Base-by-base conservation (phyloP, 2,797 vertebrate species). In the Tiaroga cobitis region DNA sequence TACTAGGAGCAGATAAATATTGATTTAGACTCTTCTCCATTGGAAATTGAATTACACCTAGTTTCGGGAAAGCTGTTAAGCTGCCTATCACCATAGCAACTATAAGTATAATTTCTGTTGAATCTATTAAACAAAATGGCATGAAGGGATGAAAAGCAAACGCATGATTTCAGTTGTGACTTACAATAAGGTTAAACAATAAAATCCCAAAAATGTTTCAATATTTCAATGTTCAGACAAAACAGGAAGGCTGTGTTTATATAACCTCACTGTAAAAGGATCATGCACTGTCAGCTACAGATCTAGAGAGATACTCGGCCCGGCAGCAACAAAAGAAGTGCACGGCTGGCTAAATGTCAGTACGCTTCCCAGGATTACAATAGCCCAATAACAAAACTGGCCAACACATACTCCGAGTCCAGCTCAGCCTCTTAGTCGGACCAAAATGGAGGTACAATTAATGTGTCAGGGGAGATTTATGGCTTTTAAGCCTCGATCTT, bases 251-350 rank as follows among this genome's bases (percentile, higher is more conserved):
- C 11, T 32, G 10, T 19, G 65, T 43, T 32, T 41, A 43, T 63
- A 59, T 56, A 69, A 76, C 72, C 24, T 83, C 41, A 72, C 75
- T 83, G 74, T 91, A 88, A 91, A 93, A 91, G 90, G 89, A 88
- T 89, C 88, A 63, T 89, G 90, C 93, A 84, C 87, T 89, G 92
- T 95, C 94, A 94, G 94, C 94, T 90, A 21, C 90, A 83, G 92
- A 89, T 90, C 61, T 39, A 74, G 76, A 88, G 88, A 82, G 88
- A 90, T 86, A 90, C 92, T 89, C 88, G 87, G 91, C 89, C 90
- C 72, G 26, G 84, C 82, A 70, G 91, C 82, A 90, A 95, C 95
- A 95, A 95, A 94, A 93, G 94, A 95, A 94, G 86, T 94, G 94
- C 94, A 91, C 87, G 87, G 90, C 87, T 92, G 92, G 93, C 94